Base-by-base conservation (phyloP, 2,888 invertebrate genomes). In the Nowickia ferox region DNA sequence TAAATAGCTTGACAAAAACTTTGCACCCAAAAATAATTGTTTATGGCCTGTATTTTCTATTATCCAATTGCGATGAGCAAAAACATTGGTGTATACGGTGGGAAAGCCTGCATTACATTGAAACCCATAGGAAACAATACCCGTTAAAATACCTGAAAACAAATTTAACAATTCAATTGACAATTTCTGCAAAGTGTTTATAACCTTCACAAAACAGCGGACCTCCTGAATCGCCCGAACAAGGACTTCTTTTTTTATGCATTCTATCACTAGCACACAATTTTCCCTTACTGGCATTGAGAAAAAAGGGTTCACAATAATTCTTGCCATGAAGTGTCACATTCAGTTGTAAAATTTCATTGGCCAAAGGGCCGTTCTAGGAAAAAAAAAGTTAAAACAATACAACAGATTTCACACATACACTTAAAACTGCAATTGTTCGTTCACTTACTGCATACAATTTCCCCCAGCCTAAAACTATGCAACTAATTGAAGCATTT, bases 201-300 rank as follows among this genome's bases (percentile, higher is more conserved):
- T 38, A 75, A 38, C 76, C 77, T 0, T 86, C 19, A 48, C 89
- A 89, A 1, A 90, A 77, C 0, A 90, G 55, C 0, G 90, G 90
- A 0, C 90, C 90, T 1, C 90, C 90, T 0, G 90, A 90, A 63
- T 90, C 90, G 0, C 91, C 90, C 9, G 88, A 88, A 42, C 90
- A 90, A 59, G 87, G 86, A 66, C 90, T 89, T 40, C 88, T 88
- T 42, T 88, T 88, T 19, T 44, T 53, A 55, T 88, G 77, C 1
- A 11, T 42, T 2, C 19, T 10, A 71, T 89, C 87, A 8, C 84
- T 81, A 6, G 90, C 90, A 22, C 90, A 90, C 0, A 90, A 87
- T n/a, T 48, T 48, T 1, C 48, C 38, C 1, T 10, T 61, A 2
- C 9, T 9, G 9, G 80, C 84, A 9, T 17, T 44, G 6, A 59